Evolutionary conservation across 2,113 vertebrate species (phyloP), one percentile per base, ranked within the genome.

Genomic region (Cyanoramphus novaezelandiae): DNA sequence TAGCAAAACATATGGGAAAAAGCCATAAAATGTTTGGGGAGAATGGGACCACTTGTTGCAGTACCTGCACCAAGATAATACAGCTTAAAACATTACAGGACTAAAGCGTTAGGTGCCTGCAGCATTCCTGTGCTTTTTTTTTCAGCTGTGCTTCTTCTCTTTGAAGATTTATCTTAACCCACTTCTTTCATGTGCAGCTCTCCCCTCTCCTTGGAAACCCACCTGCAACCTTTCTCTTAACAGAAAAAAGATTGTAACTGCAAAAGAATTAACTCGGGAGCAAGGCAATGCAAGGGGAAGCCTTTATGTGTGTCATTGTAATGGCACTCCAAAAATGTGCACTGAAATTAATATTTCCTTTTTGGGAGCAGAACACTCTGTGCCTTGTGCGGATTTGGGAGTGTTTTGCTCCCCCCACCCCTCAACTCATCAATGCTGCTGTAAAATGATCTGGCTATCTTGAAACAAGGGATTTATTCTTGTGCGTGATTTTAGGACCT

Each of bases 301-400:
- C 18, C 49, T 94, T 90, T 83, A 70, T 81, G 43, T 78, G 53
- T 88, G 72, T 95, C 94, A 96, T 59, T n/a, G n/a, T 20, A 86
- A 86, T 67, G 88, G 94, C 68, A 90, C 68, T 93, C 93, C 64
- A 96, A 92, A 95, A 96, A 96, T 95, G 90, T 50, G 29, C 8
- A 2, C 76, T 83, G 79, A 88, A 95, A 95, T 94, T 91, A 91
- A 50, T 93, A 90, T 88, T 95, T 97, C 96, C 94, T 94, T 96
- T 96, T 80, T 88, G 17, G 93, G 75, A 94, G 84, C 63, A 92
- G 93, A 94, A 80, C 82, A 55, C 63, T 50, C 17, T 35, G 75
- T 93, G 88, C 95, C 83, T 92, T 84, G 72, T 81, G 84, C 6
- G 14, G 76, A 75, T 92, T 77, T 93, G 91, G 77, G 91, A 83